phyloP scores from a whole-genome alignment of 2,797 vertebrate species.

The Chaetophractus vellerosus region DNA sequence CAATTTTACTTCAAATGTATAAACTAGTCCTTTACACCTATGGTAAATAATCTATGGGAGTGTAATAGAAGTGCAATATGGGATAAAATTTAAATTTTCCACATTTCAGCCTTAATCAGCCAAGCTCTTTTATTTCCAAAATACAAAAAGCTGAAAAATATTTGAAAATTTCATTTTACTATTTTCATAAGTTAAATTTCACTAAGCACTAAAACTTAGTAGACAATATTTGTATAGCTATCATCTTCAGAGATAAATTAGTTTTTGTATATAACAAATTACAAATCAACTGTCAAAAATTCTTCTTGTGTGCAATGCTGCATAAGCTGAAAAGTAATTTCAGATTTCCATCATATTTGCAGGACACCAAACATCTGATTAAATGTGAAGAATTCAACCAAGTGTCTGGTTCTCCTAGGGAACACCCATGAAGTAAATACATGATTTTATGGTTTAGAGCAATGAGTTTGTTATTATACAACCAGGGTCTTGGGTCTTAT shows the following conservation, averaged over 20 bases:
- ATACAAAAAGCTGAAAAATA: neutral
- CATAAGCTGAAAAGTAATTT: constrained; percentile 7
- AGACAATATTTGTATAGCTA: neutral
- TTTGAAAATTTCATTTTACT: neutral
- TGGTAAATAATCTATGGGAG: no score
- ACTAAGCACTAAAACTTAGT: neutral
- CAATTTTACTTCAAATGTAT: constrained; percentile 39
- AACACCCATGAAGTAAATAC: neutral
- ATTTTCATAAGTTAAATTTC: neutral
- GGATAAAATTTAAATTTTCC: neutral
- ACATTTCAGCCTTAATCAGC: neutral
- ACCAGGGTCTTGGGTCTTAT: neutral
- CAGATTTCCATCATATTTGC: neutral
- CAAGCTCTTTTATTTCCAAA: neutral
- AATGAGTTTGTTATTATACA: neutral
- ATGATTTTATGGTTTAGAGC: neutral
- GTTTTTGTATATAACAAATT: neutral
- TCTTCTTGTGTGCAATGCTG: neutral
- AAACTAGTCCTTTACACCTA: neutral
- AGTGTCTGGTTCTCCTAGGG: neutral
- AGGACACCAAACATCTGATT: neutral
- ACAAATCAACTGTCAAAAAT: neutral
- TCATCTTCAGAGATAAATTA: neutral
- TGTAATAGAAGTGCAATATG: neutral
- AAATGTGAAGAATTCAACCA: constrained; percentile 11